Conservation (phyloP, 2,888 invertebrate species). For the Pachycephus smyrnensis region DNA sequence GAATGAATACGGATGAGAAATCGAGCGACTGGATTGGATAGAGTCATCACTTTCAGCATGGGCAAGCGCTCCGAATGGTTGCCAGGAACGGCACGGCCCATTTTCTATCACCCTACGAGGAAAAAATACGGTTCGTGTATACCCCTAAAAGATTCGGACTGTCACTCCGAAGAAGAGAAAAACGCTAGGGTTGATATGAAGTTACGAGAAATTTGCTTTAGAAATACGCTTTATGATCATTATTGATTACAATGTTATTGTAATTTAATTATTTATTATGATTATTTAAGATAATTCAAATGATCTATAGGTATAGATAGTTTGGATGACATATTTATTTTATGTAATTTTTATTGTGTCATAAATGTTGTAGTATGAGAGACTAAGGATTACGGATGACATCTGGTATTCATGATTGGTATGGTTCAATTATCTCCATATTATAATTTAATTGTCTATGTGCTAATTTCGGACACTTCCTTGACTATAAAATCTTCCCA, state of each 20-base stretch:
- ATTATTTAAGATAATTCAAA: not conserved
- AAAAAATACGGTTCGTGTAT: not conserved
- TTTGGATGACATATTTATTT: not conserved
- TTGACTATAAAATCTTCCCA: not conserved
- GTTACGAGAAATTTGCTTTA: not conserved
- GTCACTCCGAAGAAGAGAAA: not conserved
- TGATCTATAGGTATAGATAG: not conserved
- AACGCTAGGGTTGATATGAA: not conserved
- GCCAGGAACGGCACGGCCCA: conserved; percentile 13
- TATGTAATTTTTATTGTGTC: not conserved
- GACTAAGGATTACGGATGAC: not conserved
- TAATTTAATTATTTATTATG: not conserved
- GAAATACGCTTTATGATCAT: not conserved
- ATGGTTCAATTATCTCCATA: not conserved
- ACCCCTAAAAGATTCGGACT: not conserved
- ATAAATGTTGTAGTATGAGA: not conserved
- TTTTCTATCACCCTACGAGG: not conserved
- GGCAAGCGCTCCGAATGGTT: conserved; percentile 15
- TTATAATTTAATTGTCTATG: not conserved
- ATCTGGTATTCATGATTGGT: not conserved
- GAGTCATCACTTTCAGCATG: conserved; percentile 55
- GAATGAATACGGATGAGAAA: conserved; percentile 62
- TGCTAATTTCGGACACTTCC: not conserved
- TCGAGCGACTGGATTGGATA: conserved; percentile 64
- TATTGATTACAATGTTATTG: not conserved